Conservation (phyloP, 1,140 invertebrate genomes). For the Mycetomoellerius zeteki region DNA sequence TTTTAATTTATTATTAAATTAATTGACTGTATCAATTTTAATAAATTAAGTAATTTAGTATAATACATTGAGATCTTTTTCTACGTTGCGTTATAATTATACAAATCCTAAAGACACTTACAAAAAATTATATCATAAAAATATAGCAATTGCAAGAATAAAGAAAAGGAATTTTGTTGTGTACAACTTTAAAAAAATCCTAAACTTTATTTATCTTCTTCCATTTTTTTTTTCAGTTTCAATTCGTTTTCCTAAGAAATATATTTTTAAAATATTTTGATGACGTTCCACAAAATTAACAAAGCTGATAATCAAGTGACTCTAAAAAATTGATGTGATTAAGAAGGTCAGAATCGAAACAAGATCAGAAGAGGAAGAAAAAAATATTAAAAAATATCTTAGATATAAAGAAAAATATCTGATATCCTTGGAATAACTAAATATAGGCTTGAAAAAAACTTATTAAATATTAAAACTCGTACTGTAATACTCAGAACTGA, state of each 20-base stretch:
- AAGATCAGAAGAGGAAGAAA: not conserved
- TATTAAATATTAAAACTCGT: conserved; percentile 3
- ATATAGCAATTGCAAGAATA: not conserved
- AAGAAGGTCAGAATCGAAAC: not conserved
- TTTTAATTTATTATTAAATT: too few species aligned
- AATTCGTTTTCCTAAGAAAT: not conserved
- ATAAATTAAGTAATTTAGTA: not conserved
- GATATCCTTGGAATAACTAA: not conserved
- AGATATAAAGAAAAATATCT: not conserved
- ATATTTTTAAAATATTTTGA: not conserved
- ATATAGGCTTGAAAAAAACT: conserved; percentile 6
- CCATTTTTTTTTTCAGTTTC: conserved; percentile 1
- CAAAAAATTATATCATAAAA: not conserved
- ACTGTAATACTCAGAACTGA: not conserved
- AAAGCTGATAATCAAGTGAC: not conserved
- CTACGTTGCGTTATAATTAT: too few species aligned
- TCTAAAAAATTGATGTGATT: not conserved
- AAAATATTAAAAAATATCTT: not conserved
- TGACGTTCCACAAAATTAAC: not conserved
- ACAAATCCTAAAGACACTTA: not conserved
- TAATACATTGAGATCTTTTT: too few species aligned
- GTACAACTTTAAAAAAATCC: not conserved
- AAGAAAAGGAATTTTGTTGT: not conserved
- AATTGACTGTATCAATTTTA: too few species aligned
- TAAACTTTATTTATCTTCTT: not conserved